A percentile compares a stretch with the other conserved stretches of the same genome.
Conservation (phyloP, 2,113 vertebrate species). For the Opisthocomus hoazin region DNA sequence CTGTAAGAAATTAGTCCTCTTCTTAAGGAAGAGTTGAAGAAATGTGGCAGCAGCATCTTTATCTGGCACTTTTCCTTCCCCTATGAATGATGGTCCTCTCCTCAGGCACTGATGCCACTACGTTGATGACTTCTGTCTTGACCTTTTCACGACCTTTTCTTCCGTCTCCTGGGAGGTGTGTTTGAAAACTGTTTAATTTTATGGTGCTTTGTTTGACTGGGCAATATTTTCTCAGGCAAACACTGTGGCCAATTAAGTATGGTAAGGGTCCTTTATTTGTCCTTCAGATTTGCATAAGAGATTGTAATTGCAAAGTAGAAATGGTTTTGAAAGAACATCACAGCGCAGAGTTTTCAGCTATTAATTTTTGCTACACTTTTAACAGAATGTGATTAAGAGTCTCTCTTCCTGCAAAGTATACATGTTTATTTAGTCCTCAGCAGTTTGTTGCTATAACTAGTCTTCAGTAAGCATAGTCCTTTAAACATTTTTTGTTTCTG, state of each 20-base stretch:
- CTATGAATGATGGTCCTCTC: background rate
- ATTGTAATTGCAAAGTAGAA: background rate
- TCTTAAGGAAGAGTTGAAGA: background rate
- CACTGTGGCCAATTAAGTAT: background rate
- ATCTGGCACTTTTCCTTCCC: background rate
- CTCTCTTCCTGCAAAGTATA: background rate
- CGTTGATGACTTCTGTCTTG: background rate
- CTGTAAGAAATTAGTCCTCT: slow-evolving; percentile 12
- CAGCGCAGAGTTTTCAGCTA: background rate
- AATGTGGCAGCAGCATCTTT: background rate
- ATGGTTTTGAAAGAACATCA: background rate
- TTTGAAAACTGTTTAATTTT: slow-evolving; percentile 8
- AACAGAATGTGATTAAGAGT: background rate
- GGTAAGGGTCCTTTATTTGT: background rate
- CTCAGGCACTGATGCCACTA: background rate
- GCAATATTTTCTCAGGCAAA: background rate
- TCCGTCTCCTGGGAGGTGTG: background rate
- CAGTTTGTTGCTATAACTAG: background rate
- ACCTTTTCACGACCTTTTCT: slow-evolving; percentile 9
- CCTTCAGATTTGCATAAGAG: background rate
- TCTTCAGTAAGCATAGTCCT: background rate
- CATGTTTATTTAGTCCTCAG: background rate
- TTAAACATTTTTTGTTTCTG: background rate
- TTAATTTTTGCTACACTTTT: background rate
- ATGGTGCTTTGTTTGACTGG: background rate